These are phyloP conservation scores for Zelleria hepariella DNA, from an alignment of 2,888 invertebrate genomes.

Conservation along the genomic window DNA sequence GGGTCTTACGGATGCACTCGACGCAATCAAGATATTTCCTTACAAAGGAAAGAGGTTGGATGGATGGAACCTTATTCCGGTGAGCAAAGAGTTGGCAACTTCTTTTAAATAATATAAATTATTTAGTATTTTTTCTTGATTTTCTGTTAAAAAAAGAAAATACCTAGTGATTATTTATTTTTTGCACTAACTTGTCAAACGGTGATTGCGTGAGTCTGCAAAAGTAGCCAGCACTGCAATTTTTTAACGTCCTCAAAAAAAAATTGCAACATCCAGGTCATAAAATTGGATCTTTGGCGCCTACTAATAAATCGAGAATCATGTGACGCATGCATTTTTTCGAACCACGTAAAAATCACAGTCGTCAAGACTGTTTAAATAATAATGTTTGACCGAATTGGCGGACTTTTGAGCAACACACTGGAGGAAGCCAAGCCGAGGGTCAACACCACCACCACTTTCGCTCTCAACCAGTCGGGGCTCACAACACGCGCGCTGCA, in stretches of 20 bases:
- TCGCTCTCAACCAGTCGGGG: constrained; percentile 47
- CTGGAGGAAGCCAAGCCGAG: constrained; percentile 13
- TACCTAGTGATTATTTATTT: not conserved
- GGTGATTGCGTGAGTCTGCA: too few species aligned
- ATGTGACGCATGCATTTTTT: not conserved
- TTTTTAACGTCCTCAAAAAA: not conserved
- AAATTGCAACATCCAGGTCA: not conserved
- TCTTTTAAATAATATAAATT: too few species aligned
- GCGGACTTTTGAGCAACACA: not conserved
- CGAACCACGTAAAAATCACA: not conserved
- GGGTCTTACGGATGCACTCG: not conserved
- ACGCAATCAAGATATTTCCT: not conserved
- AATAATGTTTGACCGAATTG: not conserved
- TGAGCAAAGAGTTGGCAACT: not conserved
- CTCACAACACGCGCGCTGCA: constrained; percentile 32
- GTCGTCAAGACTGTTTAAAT: not conserved
- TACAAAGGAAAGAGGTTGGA: not conserved
- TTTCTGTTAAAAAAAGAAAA: too few species aligned
- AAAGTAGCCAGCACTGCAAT: not conserved
- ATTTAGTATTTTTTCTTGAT: too few species aligned
- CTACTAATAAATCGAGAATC: not conserved
- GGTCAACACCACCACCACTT: constrained; percentile 38
- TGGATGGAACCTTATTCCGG: not conserved
- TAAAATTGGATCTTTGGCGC: not conserved
- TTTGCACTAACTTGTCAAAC: not conserved